Conservation (phyloP, 1,140 invertebrate species). For the Drosophila parvula region DNA sequence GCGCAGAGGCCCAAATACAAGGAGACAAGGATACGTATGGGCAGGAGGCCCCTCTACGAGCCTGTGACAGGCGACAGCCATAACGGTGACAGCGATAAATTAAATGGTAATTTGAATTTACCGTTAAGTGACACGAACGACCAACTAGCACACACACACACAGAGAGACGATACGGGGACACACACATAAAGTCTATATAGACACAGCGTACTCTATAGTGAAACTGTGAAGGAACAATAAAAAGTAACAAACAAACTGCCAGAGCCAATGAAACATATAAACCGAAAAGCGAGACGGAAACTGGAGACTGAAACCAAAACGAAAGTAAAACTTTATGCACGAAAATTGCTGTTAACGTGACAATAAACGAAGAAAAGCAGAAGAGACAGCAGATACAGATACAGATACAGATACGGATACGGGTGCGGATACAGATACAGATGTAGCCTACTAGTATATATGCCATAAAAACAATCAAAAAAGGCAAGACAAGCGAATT, state of each 20-base stretch:
- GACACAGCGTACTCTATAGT: constrained; percentile 8
- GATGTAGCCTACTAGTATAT: not conserved
- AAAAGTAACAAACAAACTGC: constrained; percentile 66
- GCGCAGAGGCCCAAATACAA: constrained; percentile 17
- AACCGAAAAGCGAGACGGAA: constrained; percentile 43
- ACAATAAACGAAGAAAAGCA: constrained; percentile 71
- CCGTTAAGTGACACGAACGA: constrained; percentile 79
- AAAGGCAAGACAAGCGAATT: constrained; percentile 59
- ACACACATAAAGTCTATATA: constrained; percentile 17
- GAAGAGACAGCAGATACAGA: constrained; percentile 32
- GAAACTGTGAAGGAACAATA: constrained; percentile 41
- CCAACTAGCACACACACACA: constrained; percentile 28
- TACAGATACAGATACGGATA: constrained; percentile 14
- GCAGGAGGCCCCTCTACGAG: not conserved
- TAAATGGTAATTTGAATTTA: constrained; percentile 83
- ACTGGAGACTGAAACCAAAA: constrained; percentile 51
- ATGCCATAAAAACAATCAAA: constrained; percentile 62
- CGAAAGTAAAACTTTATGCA: constrained; percentile 72
- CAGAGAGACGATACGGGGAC: not conserved
- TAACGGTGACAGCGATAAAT: constrained; percentile 83
- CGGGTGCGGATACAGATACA: constrained; percentile 5
- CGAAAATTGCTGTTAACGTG: constrained; percentile 79
- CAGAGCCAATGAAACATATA: constrained; percentile 63
- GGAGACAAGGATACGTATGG: constrained; percentile 17
- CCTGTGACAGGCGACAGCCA: constrained; percentile 77